A percentile compares a stretch with the other conserved stretches of the same genome.
Evolutionary conservation across 2,888 invertebrate genomes (phyloP).

Genomic region (Theodoxus fluviatilis): DNA sequence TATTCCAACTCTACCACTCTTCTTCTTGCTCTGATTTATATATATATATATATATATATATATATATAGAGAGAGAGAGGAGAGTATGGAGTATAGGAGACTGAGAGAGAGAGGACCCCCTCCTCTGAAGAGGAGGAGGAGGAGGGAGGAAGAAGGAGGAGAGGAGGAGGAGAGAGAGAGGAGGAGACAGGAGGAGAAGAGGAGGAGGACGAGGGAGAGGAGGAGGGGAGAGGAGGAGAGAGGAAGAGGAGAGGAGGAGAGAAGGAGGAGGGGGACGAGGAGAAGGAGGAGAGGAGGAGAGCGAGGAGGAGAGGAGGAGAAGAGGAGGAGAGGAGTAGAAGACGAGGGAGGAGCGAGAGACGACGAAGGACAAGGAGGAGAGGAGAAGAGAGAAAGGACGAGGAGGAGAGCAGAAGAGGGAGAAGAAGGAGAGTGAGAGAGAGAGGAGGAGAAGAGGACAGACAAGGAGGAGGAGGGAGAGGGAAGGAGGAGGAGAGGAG

Average conservation of each 20-base stretch:
- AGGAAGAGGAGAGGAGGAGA: background rate
- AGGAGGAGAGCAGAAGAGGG: background rate
- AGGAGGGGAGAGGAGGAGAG: background rate
- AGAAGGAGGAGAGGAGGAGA: background rate
- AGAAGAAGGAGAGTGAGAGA: background rate
- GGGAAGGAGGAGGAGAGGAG: constrained; percentile 4
- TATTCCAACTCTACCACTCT: too few relatives aligned
- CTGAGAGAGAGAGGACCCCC: background rate
- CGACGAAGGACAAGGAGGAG: background rate
- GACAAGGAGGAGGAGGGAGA: constrained; percentile 4
- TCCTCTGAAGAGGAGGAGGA: background rate
- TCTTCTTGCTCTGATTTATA: too few relatives aligned
- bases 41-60: too few relatives aligned
- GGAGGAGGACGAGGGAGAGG: background rate
- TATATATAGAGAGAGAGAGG: too few relatives aligned
- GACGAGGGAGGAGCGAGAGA: background rate
- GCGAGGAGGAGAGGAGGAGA: background rate
- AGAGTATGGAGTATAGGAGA: background rate
- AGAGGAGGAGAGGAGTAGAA: background rate
- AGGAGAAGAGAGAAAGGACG: background rate
- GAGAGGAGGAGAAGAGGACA: constrained; percentile 10
- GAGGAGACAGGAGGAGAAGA: background rate
- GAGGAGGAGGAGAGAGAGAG: background rate
- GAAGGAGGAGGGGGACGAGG: background rate
- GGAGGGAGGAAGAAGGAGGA: background rate